Base-by-base conservation (phyloP, 1,140 invertebrate genomes). In the Diachasmimorpha longicaudata region DNA sequence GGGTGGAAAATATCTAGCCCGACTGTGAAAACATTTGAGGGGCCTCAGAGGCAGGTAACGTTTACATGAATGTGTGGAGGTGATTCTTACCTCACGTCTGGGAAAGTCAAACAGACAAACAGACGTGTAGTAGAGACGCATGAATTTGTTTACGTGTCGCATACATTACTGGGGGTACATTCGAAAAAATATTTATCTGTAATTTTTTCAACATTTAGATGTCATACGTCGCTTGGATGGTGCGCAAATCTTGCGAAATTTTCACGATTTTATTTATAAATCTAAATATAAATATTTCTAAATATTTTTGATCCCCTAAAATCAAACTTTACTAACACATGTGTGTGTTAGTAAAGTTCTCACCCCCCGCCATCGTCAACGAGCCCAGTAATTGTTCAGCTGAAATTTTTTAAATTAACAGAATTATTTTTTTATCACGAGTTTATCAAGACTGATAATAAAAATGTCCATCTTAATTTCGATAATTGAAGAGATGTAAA, bases 81-180 rank as follows among this genome's bases (percentile, higher is more conserved):
- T 31, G 70, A 72, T 78, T 78, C 79, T 81, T 75, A 75, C 73
- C 80, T 72, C 75, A 55, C 76, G 75, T 87, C 85, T 89, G 87
- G 86, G 87, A 89, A 89, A 89, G 87, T 89, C 80, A 89, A 89
- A 89, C 87, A 89, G 81, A 86, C 82, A 82, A 86, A 85, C 80
- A 86, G 83, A 77, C 81, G 75, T 79, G 52, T 48, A 72, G 76
- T 75, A 70, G 79, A 77, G 78, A 81, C 79, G 31, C 31, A 78
- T 84, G 81, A 85, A 85, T 88, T 89, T 87, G 87, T 86, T 80
- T 83, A 88, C 84, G 85, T 87, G 87, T 84, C 77, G 80, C 83
- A 81, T 79, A 73, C 77, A 84, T 82, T 81, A 21, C 42, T 25
- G 16, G 48, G 11, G 39, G 16, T 1, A 52, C 9, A 4, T 52